These are phyloP conservation scores for Drosophila kepulauana DNA, from an alignment of 1,140 invertebrate species.

Conservation along the genomic window DNA sequence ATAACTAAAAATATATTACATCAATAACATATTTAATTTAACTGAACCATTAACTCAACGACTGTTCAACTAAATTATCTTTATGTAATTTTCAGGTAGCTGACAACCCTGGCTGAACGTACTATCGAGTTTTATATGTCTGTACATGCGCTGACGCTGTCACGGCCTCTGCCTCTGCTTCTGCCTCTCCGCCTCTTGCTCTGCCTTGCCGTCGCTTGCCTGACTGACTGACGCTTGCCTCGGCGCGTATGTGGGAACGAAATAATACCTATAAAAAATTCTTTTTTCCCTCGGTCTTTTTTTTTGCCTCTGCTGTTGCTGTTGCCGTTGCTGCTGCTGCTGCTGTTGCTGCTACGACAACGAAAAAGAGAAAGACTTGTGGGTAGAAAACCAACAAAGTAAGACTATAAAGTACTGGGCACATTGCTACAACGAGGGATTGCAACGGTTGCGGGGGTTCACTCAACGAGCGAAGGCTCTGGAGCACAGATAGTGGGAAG, in stretches of 20 bases:
- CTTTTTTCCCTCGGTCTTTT: slow-evolving; percentile 71
- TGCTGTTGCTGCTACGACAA: slow-evolving; percentile 64
- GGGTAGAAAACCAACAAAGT: slow-evolving; percentile 84
- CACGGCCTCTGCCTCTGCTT: slow-evolving; percentile 64
- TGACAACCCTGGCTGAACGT: slow-evolving; percentile 68
- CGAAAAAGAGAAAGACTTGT: slow-evolving; percentile 83
- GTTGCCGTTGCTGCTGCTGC: slow-evolving; percentile 17
- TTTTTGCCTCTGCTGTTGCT: slow-evolving; percentile 33
- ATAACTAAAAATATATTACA: too few relatives aligned
- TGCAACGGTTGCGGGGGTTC: slow-evolving; percentile 37
- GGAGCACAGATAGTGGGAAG: background rate
- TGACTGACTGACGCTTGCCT: slow-evolving; percentile 72
- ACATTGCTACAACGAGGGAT: slow-evolving; percentile 31
- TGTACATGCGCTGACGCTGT: slow-evolving; percentile 79
- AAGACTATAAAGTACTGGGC: slow-evolving; percentile 78
- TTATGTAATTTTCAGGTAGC: slow-evolving; percentile 4
- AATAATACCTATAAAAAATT: slow-evolving; percentile 81
- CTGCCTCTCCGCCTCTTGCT: slow-evolving; percentile 17
- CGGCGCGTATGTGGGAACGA: slow-evolving; percentile 79
- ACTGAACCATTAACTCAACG: too few relatives aligned
- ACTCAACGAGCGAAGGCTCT: background rate
- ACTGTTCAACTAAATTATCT: background rate
- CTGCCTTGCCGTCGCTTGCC: slow-evolving; percentile 20
- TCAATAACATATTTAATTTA: too few relatives aligned
- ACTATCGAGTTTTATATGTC: slow-evolving; percentile 76